Evolutionary conservation across 1,140 invertebrate genomes (phyloP).

Genomic region (Plectus sambesii): DNA sequence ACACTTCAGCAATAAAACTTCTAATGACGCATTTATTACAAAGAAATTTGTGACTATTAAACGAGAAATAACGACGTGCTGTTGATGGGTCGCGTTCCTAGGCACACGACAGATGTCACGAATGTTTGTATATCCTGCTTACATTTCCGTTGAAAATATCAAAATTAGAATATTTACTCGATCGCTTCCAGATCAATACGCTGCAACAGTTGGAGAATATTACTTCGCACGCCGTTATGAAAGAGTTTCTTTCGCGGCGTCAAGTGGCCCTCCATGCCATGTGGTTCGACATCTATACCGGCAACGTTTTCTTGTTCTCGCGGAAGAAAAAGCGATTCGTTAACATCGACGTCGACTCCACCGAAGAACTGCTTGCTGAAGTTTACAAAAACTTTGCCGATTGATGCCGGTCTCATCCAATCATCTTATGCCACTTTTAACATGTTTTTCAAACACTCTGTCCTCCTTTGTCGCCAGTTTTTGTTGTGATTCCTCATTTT

Average conservation of each 20-base stretch:
- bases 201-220: conserved; percentile 86
- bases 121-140: neutral
- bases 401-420: too few relatives aligned
- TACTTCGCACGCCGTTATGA: conserved; percentile 81
- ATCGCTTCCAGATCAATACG: conserved; percentile 86
- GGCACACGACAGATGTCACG: neutral
- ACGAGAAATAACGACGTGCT: too few relatives aligned
- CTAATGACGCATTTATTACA: neutral
- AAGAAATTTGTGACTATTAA: neutral
- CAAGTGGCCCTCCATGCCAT: conserved; percentile 76
- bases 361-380: conserved; percentile 16
- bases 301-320: conserved; percentile 64
- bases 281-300: conserved; percentile 94
- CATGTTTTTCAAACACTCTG: too few relatives aligned
- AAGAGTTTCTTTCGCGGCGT: conserved; percentile 64
- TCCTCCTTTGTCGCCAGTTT: too few relatives aligned
- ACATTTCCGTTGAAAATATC: neutral
- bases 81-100: neutral
- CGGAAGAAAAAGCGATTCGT: conserved; percentile 24
- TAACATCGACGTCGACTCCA: conserved; percentile 23
- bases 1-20: conserved; percentile 1
- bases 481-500: too few relatives aligned
- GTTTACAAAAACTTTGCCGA: too few relatives aligned
- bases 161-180: conserved; percentile 15
- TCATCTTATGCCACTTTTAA: too few relatives aligned